Evolutionary conservation across 2,797 vertebrate genomes (phyloP), one percentile per base, ranked within the genome.

Genomic region (Microctenopoma stevenorrisi): DNA sequence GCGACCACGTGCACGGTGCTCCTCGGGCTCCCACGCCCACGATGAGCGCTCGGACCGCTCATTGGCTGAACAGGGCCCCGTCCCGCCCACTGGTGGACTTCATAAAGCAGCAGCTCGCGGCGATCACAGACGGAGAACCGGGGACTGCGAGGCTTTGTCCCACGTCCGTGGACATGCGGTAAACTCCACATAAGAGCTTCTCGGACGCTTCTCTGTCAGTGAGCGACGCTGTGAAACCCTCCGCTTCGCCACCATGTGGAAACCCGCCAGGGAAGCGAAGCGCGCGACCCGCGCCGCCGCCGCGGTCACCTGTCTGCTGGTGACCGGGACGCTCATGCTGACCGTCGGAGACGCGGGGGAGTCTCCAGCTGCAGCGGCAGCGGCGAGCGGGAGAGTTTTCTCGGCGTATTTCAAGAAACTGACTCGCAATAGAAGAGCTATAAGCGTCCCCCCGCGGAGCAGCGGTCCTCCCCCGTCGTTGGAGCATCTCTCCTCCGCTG

Each of bases 371-470:
- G 60, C 22, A 22, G 22, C 22, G 22, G 60, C 33, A 0, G 50
- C 43, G 38, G 3, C 26, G 30, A 14, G 61, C 33, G 79, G 38
- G 4, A 82, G 76, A 49, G 92, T 91, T 54, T 93, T 96, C 78
- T 94, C 94, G 0, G 91, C 92, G 0, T 97, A 97, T 74, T 95
- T 97, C 86, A 91, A 83, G 58, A 82, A 85, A 51, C 89, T 97
- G 67, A 86, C 92, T 75, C 93, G 96, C 33, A 92, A 91, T 22
- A 93, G 93, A 62, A 86, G 93, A 46, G 91, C 91, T n/a, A 44
- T 85, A 0, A 47, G 50, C 28, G 68, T 6, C 7, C 60, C 75
- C 5, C 53, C 12, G 51, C 63, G 22, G 64, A 72, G 74, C 26
- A 80, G 69, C 35, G 63, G 73, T 0, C 68, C 90, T 33, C 89